These are phyloP conservation scores for Dryas iulia DNA, from an alignment of 1,140 invertebrate genomes.

Conservation along the genomic window DNA sequence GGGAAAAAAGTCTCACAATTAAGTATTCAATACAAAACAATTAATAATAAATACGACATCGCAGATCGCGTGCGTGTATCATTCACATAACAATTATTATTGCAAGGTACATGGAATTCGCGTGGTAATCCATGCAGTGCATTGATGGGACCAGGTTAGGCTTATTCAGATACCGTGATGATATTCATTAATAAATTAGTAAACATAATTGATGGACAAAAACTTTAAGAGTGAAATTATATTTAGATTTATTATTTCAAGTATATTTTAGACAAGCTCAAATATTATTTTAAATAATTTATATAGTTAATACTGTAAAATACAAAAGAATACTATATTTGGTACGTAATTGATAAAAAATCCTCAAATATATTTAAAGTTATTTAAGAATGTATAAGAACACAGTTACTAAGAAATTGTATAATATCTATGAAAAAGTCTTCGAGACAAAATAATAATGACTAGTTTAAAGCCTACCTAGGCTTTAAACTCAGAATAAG, in stretches of 20 bases:
- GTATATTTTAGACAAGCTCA: no score
- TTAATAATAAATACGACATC: slow-evolving; percentile 32
- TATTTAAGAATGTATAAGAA: no score
- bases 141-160: slow-evolving; percentile 21
- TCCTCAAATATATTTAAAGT: no score
- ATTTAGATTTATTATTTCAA: no score
- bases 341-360: no score
- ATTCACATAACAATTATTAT: slow-evolving; percentile 71
- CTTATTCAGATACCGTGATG: slow-evolving; percentile 30
- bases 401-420: no score
- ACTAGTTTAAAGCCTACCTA: no score
- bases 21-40: slow-evolving; percentile 29
- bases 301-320: no score
- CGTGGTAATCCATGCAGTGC: slow-evolving; percentile 52
- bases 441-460: no score
- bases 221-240: not conserved
- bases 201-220: not conserved
- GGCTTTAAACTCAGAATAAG: slow-evolving; percentile 53
- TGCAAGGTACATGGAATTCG: slow-evolving; percentile 66
- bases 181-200: not conserved
- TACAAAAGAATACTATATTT: no score
- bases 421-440: no score
- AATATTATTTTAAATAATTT: no score
- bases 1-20: slow-evolving; percentile 5
- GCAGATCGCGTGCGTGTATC: slow-evolving; percentile 64